Evolutionary conservation across 1,140 invertebrate species (phyloP), one percentile per base, ranked within the genome.

Genomic region (Euura lappo): DNA sequence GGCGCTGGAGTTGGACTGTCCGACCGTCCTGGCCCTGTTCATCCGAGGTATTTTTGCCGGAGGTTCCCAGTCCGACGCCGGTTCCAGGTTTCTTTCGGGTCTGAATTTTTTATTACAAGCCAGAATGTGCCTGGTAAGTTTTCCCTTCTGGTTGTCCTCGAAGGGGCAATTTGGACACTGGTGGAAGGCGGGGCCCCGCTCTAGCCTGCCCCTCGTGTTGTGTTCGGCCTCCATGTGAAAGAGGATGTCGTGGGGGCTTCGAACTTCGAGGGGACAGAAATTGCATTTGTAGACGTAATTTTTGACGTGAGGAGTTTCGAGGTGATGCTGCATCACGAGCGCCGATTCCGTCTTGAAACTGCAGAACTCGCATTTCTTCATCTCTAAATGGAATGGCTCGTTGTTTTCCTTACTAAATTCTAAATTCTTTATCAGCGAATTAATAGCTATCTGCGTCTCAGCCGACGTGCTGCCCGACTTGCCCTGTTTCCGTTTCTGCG

Each of bases 121-220:
- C n/a, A 94, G 90, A 74, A 94, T 90, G 89, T 98, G 97, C 13
- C 96, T 90, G 0, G 93, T 95, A 69, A 98, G 86, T 88, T 98
- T 97, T n/a, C 94, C 94, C 86, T 98, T 98, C 72, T 95, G 94
- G 82, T 97, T 97, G 79, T 97, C 96, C 84, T 98, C 97, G 81
- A 97, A 98, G 1, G 95, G 94, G 90, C 97, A 99, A 81, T 97
- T 95, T 0, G 95, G 93, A 85, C 97, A 99, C 79, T 98, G 95
- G 86, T 97, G 97, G 83, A 95, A 95, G 0, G 94, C 92, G 46
- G 94, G 93, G 6, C 96, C 95, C 71, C 94, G 90, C 78, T 97
- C 95, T 60, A 98, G 86, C 74, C 94, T 91, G 8, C 94, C 95
- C 71, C 93, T 90, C 8, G 95, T 93, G 77, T 93, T 94, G 84